Evolutionary conservation across 2,888 invertebrate genomes (phyloP).

Genomic region (Apoda limacodes): DNA sequence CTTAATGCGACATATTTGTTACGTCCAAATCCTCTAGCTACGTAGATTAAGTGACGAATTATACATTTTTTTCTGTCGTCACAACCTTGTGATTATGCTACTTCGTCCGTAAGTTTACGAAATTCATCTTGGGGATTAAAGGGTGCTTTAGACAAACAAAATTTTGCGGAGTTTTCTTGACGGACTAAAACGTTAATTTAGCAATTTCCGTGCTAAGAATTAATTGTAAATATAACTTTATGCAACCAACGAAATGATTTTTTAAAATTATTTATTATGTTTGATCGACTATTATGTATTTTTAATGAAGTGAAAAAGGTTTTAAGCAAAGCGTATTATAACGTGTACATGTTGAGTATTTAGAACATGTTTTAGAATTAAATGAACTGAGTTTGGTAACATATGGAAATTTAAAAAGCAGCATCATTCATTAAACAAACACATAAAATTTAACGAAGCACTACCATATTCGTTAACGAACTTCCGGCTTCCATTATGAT

Average conservation of each 20-base stretch:
- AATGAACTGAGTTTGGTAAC: conserved; percentile 37
- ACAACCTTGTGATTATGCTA: conserved; percentile 56
- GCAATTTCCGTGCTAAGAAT: conserved; percentile 49
- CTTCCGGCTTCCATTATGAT: conserved; percentile 59
- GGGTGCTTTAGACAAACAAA: conserved; percentile 51
- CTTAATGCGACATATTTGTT: conserved; percentile 56
- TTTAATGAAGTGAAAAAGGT: too few relatives aligned
- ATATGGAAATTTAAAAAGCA: conserved; percentile 59
- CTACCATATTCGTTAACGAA: conserved; percentile 62
- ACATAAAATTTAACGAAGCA: conserved; percentile 64
- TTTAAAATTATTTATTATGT: too few relatives aligned
- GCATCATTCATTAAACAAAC: conserved; percentile 63
- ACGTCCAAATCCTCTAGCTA: conserved; percentile 36
- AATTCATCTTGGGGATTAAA: conserved; percentile 65
- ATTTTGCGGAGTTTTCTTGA: conserved; percentile 59
- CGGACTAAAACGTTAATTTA: conserved; percentile 60
- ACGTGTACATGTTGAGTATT: too few relatives aligned
- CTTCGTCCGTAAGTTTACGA: conserved; percentile 59
- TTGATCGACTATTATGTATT: too few relatives aligned
- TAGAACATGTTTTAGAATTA: too few relatives aligned
- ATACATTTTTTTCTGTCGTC: conserved; percentile 55
- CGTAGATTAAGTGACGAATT: conserved; percentile 62
- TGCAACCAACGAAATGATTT: too few relatives aligned
- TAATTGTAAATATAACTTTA: too few relatives aligned
- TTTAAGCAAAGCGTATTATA: too few relatives aligned